Conservation (phyloP, 2,888 invertebrate genomes). For the Yponomeuta sedellus region DNA sequence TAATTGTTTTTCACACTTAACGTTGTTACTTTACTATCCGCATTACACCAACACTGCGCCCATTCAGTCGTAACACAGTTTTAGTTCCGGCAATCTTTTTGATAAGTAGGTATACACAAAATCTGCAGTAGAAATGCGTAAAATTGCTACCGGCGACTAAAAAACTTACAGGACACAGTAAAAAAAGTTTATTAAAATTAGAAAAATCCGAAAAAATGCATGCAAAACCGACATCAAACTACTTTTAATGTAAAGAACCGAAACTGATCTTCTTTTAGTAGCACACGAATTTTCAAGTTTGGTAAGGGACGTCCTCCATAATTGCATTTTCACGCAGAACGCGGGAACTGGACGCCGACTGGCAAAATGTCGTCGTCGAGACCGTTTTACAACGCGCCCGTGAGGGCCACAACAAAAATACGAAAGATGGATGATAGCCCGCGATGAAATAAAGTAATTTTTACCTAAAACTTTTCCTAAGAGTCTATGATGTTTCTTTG, state of each 20-base stretch:
- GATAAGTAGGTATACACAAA: too few relatives aligned
- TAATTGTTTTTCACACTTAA: not conserved
- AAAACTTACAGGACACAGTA: too few relatives aligned
- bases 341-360: not conserved
- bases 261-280: constrained; percentile 12
- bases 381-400: not conserved
- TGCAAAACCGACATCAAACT: too few relatives aligned
- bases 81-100: not conserved
- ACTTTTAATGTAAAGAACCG: constrained; percentile 4
- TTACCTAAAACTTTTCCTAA: not conserved
- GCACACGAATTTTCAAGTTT: constrained; percentile 21
- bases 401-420: not conserved
- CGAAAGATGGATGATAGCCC: not conserved
- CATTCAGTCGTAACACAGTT: not conserved
- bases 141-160: too few relatives aligned
- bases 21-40: not conserved
- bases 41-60: not conserved
- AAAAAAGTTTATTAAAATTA: too few relatives aligned
- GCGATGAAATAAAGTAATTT: not conserved
- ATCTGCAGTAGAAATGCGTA: not conserved
- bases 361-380: not conserved
- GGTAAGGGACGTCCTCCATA: constrained; percentile 18
- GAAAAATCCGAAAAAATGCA: too few relatives aligned
- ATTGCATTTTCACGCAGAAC: constrained; percentile 20
- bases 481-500: too few relatives aligned